Conservation (phyloP, 1,140 invertebrate species). For the Potamilus streckersoni region DNA sequence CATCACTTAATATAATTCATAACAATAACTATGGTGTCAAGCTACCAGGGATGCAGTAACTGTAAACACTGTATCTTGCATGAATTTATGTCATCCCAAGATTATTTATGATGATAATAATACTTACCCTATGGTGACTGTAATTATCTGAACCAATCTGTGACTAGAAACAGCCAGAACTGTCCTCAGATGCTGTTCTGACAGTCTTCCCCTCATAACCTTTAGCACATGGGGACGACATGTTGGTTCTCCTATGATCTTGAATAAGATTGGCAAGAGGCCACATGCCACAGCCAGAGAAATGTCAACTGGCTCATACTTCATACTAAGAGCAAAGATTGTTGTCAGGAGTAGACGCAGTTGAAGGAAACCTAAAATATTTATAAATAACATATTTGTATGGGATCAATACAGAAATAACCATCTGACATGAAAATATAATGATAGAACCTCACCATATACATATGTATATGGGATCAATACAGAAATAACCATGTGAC, state of each 20-base stretch:
- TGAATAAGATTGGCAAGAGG: conserved; percentile 70
- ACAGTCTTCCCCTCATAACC: conserved; percentile 45
- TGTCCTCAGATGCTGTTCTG: conserved; percentile 49
- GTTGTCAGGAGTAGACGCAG: conserved; percentile 70
- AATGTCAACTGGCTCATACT: conserved; percentile 74
- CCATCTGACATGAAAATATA: too few species aligned
- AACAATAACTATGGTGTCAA: too few species aligned
- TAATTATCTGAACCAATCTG: conserved; percentile 72
- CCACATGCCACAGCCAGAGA: conserved; percentile 73
- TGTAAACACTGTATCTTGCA: too few species aligned
- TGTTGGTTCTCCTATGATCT: conserved; percentile 57
- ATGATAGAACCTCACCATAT: too few species aligned
- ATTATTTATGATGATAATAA: background rate
- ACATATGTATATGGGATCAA: too few species aligned
- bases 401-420: too few species aligned
- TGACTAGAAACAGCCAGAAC: conserved; percentile 65
- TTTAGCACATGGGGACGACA: conserved; percentile 48
- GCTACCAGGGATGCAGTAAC: too few species aligned
- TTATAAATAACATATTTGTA: too few species aligned
- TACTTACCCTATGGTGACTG: conserved; percentile 70
- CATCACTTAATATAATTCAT: too few species aligned
- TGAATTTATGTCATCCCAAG: too few species aligned
- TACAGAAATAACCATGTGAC: too few species aligned
- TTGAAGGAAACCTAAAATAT: too few species aligned
- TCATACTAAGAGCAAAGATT: conserved; percentile 73